These are phyloP conservation scores for Philotrypesis tridentata DNA, from an alignment of 1,140 invertebrate species.

Conservation along the genomic window DNA sequence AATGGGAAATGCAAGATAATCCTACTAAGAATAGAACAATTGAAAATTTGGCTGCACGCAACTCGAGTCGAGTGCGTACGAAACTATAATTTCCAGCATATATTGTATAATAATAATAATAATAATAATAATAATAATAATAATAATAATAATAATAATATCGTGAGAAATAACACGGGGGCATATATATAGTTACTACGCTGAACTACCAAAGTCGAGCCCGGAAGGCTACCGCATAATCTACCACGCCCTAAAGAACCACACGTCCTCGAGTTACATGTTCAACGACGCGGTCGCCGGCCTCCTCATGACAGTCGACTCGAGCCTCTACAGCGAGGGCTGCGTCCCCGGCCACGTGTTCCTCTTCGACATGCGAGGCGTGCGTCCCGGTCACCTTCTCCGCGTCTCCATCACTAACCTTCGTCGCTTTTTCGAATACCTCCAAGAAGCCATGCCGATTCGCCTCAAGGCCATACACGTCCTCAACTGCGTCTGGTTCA, in stretches of 20 bases:
- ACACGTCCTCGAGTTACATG: constrained; percentile 78
- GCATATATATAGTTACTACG: constrained; percentile 75
- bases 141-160: no score
- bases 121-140: no score
- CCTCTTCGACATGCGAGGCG: constrained; percentile 79
- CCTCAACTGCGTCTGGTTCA: constrained; percentile 78
- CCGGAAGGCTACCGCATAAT: constrained; percentile 77
- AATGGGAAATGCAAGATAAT: no score
- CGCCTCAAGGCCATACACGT: constrained; percentile 78
- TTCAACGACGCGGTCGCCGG: constrained; percentile 81
- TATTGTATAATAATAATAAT: no score
- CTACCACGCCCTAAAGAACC: constrained; percentile 78
- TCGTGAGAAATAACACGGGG: no score
- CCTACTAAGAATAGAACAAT: no score
- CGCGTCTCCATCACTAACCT: constrained; percentile 76
- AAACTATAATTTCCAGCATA: no score
- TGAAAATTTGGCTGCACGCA: no score
- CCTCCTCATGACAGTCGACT: constrained; percentile 81
- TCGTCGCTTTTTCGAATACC: constrained; percentile 80
- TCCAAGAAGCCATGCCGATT: constrained; percentile 78
- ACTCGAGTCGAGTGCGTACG: no score
- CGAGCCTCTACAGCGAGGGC: constrained; percentile 75
- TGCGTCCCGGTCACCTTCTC: constrained; percentile 76
- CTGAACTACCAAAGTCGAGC: constrained; percentile 75
- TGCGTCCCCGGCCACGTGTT: constrained; percentile 77